Base-by-base conservation (phyloP, 2,888 invertebrate genomes). In the Periphyllus acericola region DNA sequence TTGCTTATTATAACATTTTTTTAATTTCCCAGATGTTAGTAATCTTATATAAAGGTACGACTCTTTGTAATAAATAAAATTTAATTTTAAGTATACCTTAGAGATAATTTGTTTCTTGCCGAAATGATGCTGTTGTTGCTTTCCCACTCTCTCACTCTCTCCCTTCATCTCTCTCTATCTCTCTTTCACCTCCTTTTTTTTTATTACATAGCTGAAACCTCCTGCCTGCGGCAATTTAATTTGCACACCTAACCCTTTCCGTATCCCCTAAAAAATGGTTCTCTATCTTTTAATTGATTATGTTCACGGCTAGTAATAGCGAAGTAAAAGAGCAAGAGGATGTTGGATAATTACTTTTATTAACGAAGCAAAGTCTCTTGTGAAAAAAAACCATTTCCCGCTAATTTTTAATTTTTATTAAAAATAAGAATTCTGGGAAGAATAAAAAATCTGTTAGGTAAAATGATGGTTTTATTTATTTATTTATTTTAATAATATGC, bases 261-360 rank as follows among this genome's bases (percentile, higher is more conserved):
- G 46, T 86, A 71, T 9, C 25, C 46, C 46, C 40, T 36, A 74
- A 55, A 74, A 83, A 72, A 74, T 32, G 74, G 66, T 81, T 66
- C 60, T 81, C 87, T 87, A 87, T 87, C 80, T 80, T 87, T 87
- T 87, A 87, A 87, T 87, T 87, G 87, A 87, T 87, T 81, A 87
- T 81, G 72, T 87, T 81, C 74, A 32, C 72, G 74, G 72, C 74
- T 52, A 87, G 74, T 87, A 81, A 87, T 80, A 87, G 80, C 81
- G 40, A 75, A 81, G 78, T 80, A 87, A 87, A 86, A 74, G 74
- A 80, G 46, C 74, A 87, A 81, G 81, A 74, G 81, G 66, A 74
- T 60, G 80, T 66, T 17, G 74, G 87, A 80, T 87, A 87, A 87
- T 87, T 87, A 87, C 60, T 87, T 87, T 87, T 81, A 81, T 87